Base-by-base conservation (phyloP, 1,140 invertebrate species). In the Thalassaphorura encarpata region DNA sequence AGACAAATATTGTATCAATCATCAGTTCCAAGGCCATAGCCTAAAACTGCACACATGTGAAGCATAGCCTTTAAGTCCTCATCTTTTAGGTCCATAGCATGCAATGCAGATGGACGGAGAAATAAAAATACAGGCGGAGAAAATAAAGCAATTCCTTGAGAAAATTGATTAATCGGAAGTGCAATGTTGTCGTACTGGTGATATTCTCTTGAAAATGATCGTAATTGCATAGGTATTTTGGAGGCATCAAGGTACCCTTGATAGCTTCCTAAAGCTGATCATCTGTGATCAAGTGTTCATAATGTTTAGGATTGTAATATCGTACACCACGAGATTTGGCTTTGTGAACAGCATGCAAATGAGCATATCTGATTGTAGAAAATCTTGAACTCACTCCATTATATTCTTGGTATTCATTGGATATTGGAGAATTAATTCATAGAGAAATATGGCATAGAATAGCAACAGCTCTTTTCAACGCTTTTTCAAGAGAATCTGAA, bases 31-130 rank as follows among this genome's bases (percentile, higher is more conserved):
- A 75, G 56, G 28, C 70, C 47, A 42, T 70, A 72, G 1, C 73
- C 73, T 19, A 74, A 69, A 13, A 69, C 66, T n/a, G 69, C 54
- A 73, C 74, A 75, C 56, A 74, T 71, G 52, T 75, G 72, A 4
- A 74, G 61, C 26, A 72, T 68, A 47, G 70, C 67, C 26, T 71
- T 69, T 3, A 74, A 46, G 16, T 73, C 69, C 3, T 66, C 50
- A 6, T 45, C 43, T 15, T 52, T 63, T 3, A 54, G 56, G 6
- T 49, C 24, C 26, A 41, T 55, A 0, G 71, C 59, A 3, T 72
- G 72, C 54, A 71, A 66, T 24, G 59, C 50, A 15, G 61, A 29
- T 13, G 71, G 70, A 46, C 69, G 69, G 40, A 72, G 51, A 2
- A 73, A 58, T 1, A 72, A 53, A 2, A 66, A 43, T 6, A 71